These are phyloP conservation scores for Choloepus hoffmanni DNA, from an alignment of 2,113 vertebrate genomes.

Conservation along the genomic window DNA sequence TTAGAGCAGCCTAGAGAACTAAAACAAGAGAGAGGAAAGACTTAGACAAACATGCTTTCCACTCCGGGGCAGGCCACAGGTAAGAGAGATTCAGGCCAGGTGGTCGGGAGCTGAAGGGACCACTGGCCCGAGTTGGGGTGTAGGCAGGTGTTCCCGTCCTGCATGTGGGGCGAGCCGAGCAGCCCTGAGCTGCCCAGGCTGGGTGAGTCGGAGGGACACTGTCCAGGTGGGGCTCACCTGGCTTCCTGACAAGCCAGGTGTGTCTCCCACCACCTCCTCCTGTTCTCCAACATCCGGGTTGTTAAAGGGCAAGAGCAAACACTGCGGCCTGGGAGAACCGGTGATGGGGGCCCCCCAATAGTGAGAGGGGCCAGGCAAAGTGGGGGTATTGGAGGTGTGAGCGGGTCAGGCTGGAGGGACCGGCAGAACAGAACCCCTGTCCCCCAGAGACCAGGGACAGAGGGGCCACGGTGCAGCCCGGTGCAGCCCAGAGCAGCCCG, in stretches of 20 bases:
- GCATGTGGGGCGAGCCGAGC: neutral
- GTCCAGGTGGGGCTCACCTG: neutral
- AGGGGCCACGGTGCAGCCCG: no score
- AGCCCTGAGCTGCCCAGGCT: neutral
- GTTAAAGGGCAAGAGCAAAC: neutral
- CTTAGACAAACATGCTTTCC: rapidly evolving
- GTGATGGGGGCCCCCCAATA: neutral
- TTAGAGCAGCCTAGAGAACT: no score
- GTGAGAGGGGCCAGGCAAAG: neutral
- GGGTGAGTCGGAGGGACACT: neutral
- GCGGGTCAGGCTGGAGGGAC: neutral
- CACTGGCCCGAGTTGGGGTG: no score
- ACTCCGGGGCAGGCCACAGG: neutral
- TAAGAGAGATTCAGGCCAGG: no score
- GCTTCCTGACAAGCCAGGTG: no score
- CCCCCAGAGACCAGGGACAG: no score
- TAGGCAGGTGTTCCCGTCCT: neutral
- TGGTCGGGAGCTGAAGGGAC: neutral
- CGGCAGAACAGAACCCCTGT: neutral
- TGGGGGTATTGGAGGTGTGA: neutral
- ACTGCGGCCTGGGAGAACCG: neutral
- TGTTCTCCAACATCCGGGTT: no score
- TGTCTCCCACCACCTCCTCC: neutral
- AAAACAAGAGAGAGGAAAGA: neutral
- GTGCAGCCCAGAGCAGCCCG: no score